Conservation (phyloP, 1,140 invertebrate genomes). For the Calosoma granatense region DNA sequence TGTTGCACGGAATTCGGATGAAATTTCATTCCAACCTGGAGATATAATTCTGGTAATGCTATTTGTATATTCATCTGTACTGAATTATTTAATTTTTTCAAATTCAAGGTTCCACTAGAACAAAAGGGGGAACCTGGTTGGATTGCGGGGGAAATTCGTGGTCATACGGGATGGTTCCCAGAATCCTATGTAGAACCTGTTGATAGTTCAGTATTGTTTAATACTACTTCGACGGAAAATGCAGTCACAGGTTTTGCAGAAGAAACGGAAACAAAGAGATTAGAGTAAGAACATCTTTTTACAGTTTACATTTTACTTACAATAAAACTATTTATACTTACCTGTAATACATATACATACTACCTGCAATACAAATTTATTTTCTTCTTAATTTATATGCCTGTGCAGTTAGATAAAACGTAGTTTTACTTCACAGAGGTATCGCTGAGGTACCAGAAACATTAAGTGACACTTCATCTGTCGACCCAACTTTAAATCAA, state of each 20-base stretch:
- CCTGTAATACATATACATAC: too few relatives aligned
- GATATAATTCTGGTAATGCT: conserved; percentile 75
- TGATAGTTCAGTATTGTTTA: conserved; percentile 33
- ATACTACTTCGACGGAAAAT: conserved; percentile 8
- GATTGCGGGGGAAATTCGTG: conserved; percentile 84
- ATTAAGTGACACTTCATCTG: conserved; percentile 34
- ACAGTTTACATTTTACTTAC: too few relatives aligned
- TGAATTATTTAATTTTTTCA: conserved; percentile 12
- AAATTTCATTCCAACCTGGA: conserved; percentile 87
- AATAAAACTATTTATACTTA: too few relatives aligned
- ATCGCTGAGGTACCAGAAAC: conserved; percentile 67
- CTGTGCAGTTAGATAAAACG: too few relatives aligned
- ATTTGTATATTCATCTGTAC: too few relatives aligned
- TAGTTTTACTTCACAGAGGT: conserved; percentile 38
- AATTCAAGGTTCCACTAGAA: conserved; percentile 60
- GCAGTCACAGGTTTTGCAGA: conserved; percentile 12
- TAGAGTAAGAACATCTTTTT: conserved; percentile 30
- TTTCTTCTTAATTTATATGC: too few relatives aligned
- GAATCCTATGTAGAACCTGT: conserved; percentile 88
- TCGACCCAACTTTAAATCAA: conserved; percentile 12
- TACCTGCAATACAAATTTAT: too few relatives aligned
- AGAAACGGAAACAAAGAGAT: conserved; percentile 29
- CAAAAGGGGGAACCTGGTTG: conserved; percentile 94
- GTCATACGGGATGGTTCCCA: conserved; percentile 93
- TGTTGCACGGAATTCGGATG: conserved; percentile 83